Base-by-base conservation (phyloP, 2,797 vertebrate genomes). In the Enteromius radiatus region DNA sequence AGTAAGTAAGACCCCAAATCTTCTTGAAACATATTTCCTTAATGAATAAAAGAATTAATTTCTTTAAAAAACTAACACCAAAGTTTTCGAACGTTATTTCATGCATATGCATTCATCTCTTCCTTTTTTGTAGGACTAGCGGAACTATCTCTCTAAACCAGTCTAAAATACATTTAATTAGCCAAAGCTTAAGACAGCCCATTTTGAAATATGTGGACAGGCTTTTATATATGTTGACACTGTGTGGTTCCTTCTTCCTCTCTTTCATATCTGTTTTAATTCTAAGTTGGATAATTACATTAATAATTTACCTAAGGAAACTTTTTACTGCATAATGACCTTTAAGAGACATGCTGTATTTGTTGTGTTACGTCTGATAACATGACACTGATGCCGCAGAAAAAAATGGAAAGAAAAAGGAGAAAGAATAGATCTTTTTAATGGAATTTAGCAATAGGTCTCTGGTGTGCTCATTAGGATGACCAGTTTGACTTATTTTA, bases 401-500 rank as follows among this genome's bases (percentile, higher is more conserved):
- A 87, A 91, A 91, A 87, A 89, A 92, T 89, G 92, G 89, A 92
- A 92, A 93, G 90, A 90, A 90, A 84, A 88, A 88, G 84, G 74
- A 88, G 89, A 86, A 85, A 88, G 89, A 92, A 92, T 93, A 91
- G 88, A 94, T 94, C 93, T 84, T 89, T 94, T 93, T 94, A 94
- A 94, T 94, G 93, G 92, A 92, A 86, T 92, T 94, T 88, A 91
- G 90, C 92, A 92, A 94, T 92, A 86, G 91, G 91, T 94, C 95
- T 95, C 94, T 87, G 76, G 94, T 93, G 94, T 91, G 91, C 93
- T 95, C 94, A 94, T 95, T 95, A 95, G 93, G 87, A 92, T 91
- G 92, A 92, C 92, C 94, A 90, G 88, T 93, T 90, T 93, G 93
- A 94, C 91, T 94, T 93, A 94, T 95, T 95, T 94, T 94, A 95